Conservation (phyloP, 2,888 invertebrate genomes). For the Epinotia nisella region DNA sequence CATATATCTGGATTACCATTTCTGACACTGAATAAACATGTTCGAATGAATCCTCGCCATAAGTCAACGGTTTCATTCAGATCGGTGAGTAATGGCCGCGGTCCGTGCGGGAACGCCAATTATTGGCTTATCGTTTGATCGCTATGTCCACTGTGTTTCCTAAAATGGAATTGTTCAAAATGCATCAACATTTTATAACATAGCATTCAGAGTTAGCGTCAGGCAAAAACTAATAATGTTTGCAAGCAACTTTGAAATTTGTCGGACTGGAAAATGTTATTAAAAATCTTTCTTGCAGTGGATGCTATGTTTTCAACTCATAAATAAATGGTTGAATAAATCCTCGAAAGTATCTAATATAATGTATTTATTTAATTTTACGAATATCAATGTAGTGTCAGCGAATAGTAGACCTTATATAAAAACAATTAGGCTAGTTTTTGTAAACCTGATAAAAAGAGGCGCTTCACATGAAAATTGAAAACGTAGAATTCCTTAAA, state of each 20-base stretch:
- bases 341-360: too few species aligned
- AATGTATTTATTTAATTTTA: too few species aligned
- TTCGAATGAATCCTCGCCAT: conserved; percentile 20
- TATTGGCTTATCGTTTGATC: conserved; percentile 48
- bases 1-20: conserved; percentile 24
- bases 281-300: too few species aligned
- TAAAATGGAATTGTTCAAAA: not conserved
- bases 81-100: conserved; percentile 31
- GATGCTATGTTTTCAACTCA: too few species aligned
- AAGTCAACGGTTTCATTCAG: conserved; percentile 26
- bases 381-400: too few species aligned
- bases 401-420: not conserved
- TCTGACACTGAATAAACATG: conserved; percentile 27
- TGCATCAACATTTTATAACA: not conserved
- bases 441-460: not conserved
- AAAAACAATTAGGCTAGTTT: not conserved
- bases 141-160: conserved; percentile 19
- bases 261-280: too few species aligned
- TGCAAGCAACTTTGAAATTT: too few species aligned
- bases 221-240: too few species aligned
- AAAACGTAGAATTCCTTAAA: not conserved
- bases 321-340: too few species aligned
- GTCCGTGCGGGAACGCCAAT: conserved; percentile 45
- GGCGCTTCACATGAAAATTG: not conserved
- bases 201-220: not conserved